Conservation (phyloP, 2,888 invertebrate species). For the Volucella bombylans region DNA sequence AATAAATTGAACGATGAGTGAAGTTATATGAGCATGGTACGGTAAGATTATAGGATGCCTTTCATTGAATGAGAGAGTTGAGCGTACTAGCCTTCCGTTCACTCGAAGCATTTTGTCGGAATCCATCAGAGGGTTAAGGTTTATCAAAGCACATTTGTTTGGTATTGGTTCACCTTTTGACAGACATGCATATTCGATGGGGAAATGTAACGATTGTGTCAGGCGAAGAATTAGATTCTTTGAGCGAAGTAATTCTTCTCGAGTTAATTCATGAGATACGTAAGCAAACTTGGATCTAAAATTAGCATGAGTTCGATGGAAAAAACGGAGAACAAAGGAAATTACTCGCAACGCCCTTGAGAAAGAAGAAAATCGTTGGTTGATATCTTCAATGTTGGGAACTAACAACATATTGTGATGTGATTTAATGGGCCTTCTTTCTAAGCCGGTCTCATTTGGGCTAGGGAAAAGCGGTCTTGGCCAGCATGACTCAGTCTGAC, state of each 20-base stretch:
- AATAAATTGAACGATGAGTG: conserved; percentile 11
- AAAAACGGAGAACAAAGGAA: conserved; percentile 13
- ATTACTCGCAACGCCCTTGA: neutral
- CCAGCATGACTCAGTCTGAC: conserved; percentile 9
- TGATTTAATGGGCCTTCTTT: conserved; percentile 8
- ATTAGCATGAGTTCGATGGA: neutral
- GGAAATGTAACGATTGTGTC: neutral
- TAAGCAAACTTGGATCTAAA: neutral
- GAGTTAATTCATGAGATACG: neutral
- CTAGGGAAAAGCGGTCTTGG: conserved; percentile 3
- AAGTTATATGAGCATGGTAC: conserved; percentile 8
- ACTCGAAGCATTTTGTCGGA: conserved; percentile 4
- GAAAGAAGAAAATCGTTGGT: conserved; percentile 10
- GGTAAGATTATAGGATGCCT: conserved; percentile 21
- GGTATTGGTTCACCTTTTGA: neutral
- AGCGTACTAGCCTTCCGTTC: conserved; percentile 9
- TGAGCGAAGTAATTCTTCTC: neutral
- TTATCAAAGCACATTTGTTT: neutral
- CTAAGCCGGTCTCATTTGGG: neutral
- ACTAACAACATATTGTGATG: neutral
- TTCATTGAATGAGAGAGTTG: conserved; percentile 8
- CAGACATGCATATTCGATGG: neutral
- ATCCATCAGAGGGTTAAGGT: too few species aligned
- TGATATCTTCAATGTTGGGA: conserved; percentile 10
- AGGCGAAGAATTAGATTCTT: neutral